phyloP scores from a whole-genome alignment of 2,888 invertebrate species.

The Stenichneumon culpator region DNA sequence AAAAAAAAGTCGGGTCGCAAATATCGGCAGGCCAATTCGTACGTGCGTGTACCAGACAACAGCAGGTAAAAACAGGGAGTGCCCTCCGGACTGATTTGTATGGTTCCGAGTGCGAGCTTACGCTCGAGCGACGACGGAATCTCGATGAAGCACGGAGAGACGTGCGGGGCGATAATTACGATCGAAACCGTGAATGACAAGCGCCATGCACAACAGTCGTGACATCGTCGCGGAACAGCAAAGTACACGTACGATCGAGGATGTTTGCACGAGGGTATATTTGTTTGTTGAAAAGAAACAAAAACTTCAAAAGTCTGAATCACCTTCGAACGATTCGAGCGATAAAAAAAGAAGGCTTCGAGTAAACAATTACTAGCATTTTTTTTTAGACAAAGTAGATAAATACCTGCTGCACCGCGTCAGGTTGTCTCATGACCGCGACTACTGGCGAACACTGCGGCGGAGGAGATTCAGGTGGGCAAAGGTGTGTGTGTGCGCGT shows the following conservation, averaged over 20 bases:
- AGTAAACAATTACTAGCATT: neutral
- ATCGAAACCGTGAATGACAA: neutral
- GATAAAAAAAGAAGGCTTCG: neutral
- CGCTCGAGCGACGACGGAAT: neutral
- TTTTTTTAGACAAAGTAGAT: neutral
- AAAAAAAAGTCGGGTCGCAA: no score
- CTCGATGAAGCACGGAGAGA: neutral
- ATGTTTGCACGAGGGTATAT: neutral
- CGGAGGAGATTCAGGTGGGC: conserved; percentile 73
- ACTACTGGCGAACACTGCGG: conserved; percentile 70
- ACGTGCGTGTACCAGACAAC: neutral
- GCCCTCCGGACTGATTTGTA: neutral
- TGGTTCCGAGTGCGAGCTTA: conserved; percentile 5
- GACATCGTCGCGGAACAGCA: neutral
- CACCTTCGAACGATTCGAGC: neutral
- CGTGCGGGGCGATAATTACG: neutral
- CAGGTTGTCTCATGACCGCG: conserved; percentile 76
- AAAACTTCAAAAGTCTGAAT: neutral
- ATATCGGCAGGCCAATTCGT: neutral
- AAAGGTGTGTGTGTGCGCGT: neutral
- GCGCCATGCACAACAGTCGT: neutral
- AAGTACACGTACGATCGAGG: neutral
- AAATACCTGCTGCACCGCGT: conserved; percentile 75
- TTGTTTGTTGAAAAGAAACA: neutral
- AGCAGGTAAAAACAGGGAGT: conserved; percentile 19